A percentile compares a stretch with the other conserved stretches of the same genome.
Evolutionary conservation across 2,888 invertebrate species (phyloP).

Genomic region (Euphydryas editha): DNA sequence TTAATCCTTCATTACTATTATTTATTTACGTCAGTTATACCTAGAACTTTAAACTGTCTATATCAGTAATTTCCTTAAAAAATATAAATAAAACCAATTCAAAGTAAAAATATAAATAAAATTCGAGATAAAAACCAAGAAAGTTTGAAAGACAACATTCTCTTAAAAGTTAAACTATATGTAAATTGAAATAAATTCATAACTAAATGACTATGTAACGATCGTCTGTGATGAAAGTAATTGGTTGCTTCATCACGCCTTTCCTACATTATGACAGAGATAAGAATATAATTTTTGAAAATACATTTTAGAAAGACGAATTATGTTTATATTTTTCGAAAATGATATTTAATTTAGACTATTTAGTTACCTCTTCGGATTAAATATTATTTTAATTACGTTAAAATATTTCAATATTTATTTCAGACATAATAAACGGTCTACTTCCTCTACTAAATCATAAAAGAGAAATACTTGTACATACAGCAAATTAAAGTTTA

Average conservation of each 20-base stretch:
- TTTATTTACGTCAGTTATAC: slow-evolving; percentile 8
- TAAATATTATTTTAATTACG: background rate
- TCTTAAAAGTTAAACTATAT: background rate
- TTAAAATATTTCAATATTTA: background rate
- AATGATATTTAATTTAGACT: background rate
- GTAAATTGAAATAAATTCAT: background rate
- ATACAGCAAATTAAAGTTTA: slow-evolving; percentile 6
- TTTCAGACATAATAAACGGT: background rate
- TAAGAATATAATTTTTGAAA: slow-evolving; percentile 1
- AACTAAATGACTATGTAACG: background rate
- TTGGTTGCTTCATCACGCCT: background rate
- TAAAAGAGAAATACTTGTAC: slow-evolving; percentile 14
- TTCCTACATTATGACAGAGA: background rate
- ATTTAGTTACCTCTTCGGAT: background rate
- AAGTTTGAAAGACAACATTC: background rate
- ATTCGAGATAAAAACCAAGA: background rate
- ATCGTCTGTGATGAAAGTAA: slow-evolving; percentile 1
- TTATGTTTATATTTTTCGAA: background rate
- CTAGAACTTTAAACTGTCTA: background rate
- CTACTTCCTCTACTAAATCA: background rate
- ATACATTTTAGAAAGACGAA: background rate
- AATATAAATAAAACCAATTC: no score
- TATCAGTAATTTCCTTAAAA: background rate
- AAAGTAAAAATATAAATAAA: no score
- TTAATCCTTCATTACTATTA: slow-evolving; percentile 25